Evolutionary conservation across 1,140 invertebrate species (phyloP), one percentile per base, ranked within the genome.

Genomic region (Harpegnathos saltator): DNA sequence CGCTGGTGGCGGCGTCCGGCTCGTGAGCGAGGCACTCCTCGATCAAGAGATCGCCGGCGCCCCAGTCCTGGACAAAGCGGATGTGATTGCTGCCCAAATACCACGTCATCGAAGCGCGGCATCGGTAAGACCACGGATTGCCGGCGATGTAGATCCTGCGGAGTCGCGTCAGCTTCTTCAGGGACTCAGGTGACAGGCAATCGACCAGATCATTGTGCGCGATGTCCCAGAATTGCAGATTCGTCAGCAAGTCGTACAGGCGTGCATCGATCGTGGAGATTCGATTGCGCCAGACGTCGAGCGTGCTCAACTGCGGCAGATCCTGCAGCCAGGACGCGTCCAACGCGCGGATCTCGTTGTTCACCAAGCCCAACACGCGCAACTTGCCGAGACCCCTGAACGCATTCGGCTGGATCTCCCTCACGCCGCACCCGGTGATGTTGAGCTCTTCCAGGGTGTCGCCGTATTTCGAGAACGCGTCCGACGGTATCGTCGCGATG

Each of bases 11-110:
- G 0, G 84, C 73, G 0, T 48, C 50, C 0, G 52, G 44, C 15
- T 80, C 82, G 33, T 85, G 84, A 4, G 59, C 73, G 7, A 80
- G 9, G 9, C 84, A 85, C 1, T 85, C 84, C 24, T 84, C 82
- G 29, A 85, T 85, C 65, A 80, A 3, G 1, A 81, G 14, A 56
- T 81, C 83, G 5, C 44, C 48, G 61, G 65, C 33, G 9, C 38
- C 52, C 74, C 83, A 86, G 26, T 85, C 68, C 4, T 15, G 84
- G 38, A 86, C 33, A 33, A 73, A 85, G 59, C 33, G 54, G 2
- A 86, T 38, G 7, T 52, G 52, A 61, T 66, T 59, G 11, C 12
- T 85, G 4, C 29, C 66, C 0, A 85, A 9, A 3, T 71, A 71
- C 65, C 66, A 85, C 0, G 84, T 80, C 84, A 85, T 85, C n/a